Percentiles rank a stretch among this genome's conserved stretches.
Evolutionary conservation across 30 jellyfish, hydroid and myxozoan species (phyloP).

Genomic region (Aurelia aurita): DNA sequence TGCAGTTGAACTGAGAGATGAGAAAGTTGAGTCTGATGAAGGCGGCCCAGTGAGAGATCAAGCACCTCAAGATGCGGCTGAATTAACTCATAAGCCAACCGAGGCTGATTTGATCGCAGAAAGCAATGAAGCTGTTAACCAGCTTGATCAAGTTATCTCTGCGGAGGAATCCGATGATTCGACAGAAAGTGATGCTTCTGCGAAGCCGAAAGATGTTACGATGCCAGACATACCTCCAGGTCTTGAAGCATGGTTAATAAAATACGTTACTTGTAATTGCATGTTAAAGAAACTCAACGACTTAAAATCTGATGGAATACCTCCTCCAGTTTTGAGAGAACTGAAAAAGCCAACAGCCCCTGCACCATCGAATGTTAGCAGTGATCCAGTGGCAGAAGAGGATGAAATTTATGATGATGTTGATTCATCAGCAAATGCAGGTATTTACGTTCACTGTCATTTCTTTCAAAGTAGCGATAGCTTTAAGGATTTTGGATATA

Average conservation of each 20-base stretch:
- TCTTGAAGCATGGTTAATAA: conserved; percentile 25
- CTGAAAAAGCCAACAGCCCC: neutral
- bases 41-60: too few species aligned
- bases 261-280: neutral
- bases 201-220: conserved; percentile 1
- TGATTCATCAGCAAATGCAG: neutral
- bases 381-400: neutral
- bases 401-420: conserved; percentile 45
- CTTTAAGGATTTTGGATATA: too few species aligned
- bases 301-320: neutral
- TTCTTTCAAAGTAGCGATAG: too few species aligned
- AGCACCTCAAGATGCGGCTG: too few species aligned
- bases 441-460: too few species aligned
- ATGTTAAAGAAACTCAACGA: neutral
- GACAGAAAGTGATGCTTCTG: neutral
- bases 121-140: conserved; percentile 10
- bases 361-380: neutral
- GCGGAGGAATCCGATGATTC: conserved; percentile 4
- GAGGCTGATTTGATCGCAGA: neutral
- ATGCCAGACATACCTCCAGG: conserved; percentile 27
- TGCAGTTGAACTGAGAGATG: too few species aligned
- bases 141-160: neutral
- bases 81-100: too few species aligned
- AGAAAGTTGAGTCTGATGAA: too few species aligned
- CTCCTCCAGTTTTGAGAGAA: conserved; percentile 14